phyloP scores from a whole-genome alignment of 2,113 vertebrate genomes.

The Onychostoma macrolepis region DNA sequence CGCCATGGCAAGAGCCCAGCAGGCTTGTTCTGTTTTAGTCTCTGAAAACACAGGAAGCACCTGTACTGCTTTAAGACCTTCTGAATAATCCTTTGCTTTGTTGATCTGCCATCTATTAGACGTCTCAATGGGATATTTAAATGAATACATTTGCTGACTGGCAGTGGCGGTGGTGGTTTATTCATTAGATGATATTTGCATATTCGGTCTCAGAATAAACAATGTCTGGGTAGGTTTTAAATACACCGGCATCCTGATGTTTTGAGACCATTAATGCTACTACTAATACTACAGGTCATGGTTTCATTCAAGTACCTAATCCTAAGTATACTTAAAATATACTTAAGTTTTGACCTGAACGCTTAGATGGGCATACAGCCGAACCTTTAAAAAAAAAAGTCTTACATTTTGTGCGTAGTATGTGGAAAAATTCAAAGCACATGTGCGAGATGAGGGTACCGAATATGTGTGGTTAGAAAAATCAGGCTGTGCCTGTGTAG shows the following conservation, averaged over 20 bases:
- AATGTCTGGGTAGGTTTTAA: not conserved
- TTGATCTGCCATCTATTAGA: not conserved
- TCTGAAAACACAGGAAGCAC: slow-evolving; percentile 26
- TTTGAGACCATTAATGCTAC: not conserved
- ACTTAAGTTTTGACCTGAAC: not conserved
- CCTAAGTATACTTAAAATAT: not conserved
- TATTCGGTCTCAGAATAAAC: slow-evolving; percentile 1
- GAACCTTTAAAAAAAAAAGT: too few species aligned
- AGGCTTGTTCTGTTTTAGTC: slow-evolving; percentile 36
- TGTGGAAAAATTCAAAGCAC: too few species aligned
- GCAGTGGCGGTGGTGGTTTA: not conserved
- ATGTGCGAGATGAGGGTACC: too few species aligned
- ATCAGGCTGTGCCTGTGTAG: too few species aligned
- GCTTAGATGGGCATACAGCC: not conserved
- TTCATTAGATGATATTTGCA: not conserved
- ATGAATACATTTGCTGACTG: not conserved
- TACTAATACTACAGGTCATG: not conserved
- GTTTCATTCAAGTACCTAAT: not conserved
- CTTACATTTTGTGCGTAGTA: not conserved
- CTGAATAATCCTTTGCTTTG: slow-evolving; percentile 26
- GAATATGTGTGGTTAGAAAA: too few species aligned
- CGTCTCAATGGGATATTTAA: not conserved
- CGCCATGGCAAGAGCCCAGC: slow-evolving; percentile 41
- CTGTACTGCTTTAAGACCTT: slow-evolving; percentile 31
- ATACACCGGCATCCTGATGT: not conserved